Percentiles rank a stretch among this genome's conserved stretches.
phyloP scores from a whole-genome alignment of 2,113 vertebrate species.

The Perccottus glenii region DNA sequence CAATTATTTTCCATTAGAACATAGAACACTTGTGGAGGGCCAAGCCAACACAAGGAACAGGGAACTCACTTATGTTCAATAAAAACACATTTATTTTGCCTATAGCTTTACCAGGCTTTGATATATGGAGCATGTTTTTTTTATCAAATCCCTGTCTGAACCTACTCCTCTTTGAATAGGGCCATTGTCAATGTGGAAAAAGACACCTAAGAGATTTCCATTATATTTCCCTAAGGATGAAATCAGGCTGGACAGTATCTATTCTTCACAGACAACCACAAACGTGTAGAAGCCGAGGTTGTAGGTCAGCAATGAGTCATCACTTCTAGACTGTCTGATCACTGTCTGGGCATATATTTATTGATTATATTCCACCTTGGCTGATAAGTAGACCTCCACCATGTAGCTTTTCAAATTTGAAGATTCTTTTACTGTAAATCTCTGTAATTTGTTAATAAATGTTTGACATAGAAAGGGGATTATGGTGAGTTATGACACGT shows the following conservation, averaged over 20 bases:
- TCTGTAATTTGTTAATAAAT: no score
- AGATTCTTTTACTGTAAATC: no score
- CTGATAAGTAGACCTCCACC: not conserved
- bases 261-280: not conserved
- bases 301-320: conserved; percentile 31
- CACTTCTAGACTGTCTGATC: conserved; percentile 18
- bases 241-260: not conserved
- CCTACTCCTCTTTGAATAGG: not conserved
- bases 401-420: not conserved
- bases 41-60: no score
- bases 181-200: not conserved
- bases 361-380: not conserved
- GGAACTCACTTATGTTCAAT: no score
- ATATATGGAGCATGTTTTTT: no score
- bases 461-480: no score
- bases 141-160: not conserved
- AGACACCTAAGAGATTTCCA: not conserved
- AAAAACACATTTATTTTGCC: no score
- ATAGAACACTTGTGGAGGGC: no score
- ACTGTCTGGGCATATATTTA: not conserved
- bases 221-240: not conserved
- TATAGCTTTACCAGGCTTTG: no score
- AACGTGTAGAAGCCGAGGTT: not conserved
- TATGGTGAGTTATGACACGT: no score
- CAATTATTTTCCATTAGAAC: no score